Base-by-base conservation (phyloP, 1,140 invertebrate species). In the Eriosoma lanigerum region DNA sequence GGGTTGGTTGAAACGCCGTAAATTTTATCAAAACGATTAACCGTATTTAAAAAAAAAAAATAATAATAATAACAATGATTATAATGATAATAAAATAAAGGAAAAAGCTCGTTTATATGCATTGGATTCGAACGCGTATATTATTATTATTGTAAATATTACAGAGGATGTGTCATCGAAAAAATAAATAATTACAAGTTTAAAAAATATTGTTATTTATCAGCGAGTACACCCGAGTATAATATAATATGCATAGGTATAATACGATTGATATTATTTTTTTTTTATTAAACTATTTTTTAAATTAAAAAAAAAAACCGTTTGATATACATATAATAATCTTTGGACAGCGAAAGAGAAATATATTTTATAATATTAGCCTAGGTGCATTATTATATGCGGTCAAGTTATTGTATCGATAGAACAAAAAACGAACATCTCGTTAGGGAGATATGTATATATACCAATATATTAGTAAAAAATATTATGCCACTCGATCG, bases 11-110 rank as follows among this genome's bases (percentile, higher is more conserved):
- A 76, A 73, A 76, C 56, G 56, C 26, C 56, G 50, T 78, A 78
- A 78, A 78, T 78, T 62, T 78, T 24, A 60, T 62, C 38, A 19
- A 60, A 60, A 78, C 75, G 56, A 60, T 76, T 76, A 76, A 76
- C 66, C 48, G 48, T 68, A 48, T 68, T 48, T n/a, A n/a, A n/a
- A n/a, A 26, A 46, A 68, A 46, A 68, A 64, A n/a, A 68, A 66
- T 17, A 2, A 38, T 38, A 38, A 38, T 38, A 8, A 38, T 38
- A 38, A 3, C 32, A 38, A 46, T n/a, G n/a, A n/a, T n/a, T n/a
- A n/a, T n/a, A n/a, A n/a, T n/a, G n/a, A 46, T 9, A 60, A 29
- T 17, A 3, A 0, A 62, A 19, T 46, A 70, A 72, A 52, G 3
- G 10, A 29, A 72, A 72, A 52, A 48, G 8, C 72, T 38, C 56